Evolutionary conservation across 2,113 vertebrate species (phyloP).

Genomic region (Eptesicus fuscus): DNA sequence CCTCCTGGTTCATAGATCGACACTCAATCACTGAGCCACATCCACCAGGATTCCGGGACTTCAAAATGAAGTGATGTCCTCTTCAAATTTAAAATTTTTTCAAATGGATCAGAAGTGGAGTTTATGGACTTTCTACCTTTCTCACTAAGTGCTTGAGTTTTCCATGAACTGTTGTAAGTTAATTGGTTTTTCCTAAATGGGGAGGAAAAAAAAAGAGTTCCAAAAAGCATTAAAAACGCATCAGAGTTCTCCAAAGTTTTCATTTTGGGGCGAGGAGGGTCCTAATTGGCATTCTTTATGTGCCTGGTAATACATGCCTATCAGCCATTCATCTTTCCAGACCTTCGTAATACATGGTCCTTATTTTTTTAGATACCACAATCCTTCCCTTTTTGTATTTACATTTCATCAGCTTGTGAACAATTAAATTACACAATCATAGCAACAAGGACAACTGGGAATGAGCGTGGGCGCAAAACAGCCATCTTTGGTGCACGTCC

Average conservation of each 20-base stretch:
- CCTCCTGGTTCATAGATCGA: no score
- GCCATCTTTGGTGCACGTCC: neutral
- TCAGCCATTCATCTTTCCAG: neutral
- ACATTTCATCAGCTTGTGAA: neutral
- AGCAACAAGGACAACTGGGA: neutral
- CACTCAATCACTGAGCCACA: no score
- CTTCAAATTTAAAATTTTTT: conserved; percentile 58
- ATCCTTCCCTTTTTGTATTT: neutral
- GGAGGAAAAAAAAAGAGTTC: neutral
- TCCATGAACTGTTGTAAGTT: neutral
- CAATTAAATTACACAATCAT: neutral
- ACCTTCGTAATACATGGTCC: neutral
- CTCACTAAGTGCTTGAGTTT: neutral
- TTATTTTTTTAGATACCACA: neutral
- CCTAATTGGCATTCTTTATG: conserved; percentile 44
- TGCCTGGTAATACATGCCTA: neutral
- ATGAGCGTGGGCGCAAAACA: neutral
- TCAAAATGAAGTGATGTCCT: conserved; percentile 50
- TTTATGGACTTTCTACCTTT: neutral
- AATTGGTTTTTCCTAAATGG: conserved; percentile 35
- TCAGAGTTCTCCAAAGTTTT: conserved; percentile 58
- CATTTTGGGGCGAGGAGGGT: neutral
- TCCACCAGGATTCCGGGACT: no score
- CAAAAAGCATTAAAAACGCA: conserved; percentile 48
- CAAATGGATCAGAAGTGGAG: conserved; percentile 50